A percentile compares a stretch with the other conserved stretches of the same genome.
phyloP scores from a whole-genome alignment of 2,888 invertebrate species.

The Lamproptera curius region DNA sequence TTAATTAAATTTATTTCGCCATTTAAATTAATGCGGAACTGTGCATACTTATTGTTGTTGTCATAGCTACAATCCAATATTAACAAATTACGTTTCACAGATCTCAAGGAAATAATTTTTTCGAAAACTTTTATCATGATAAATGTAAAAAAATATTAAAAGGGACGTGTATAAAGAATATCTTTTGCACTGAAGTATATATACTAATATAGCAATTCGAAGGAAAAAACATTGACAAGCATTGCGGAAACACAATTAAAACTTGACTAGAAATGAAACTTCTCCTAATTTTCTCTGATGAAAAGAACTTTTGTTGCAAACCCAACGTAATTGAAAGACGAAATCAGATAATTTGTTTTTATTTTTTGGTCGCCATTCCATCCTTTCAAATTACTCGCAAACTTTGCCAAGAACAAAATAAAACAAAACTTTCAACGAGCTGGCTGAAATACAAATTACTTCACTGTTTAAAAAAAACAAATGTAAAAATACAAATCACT shows the following conservation, averaged over 20 bases:
- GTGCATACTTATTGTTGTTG: too few relatives aligned
- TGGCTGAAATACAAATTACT: background rate
- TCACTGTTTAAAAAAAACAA: background rate
- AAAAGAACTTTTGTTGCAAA: background rate
- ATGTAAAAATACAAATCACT: background rate
- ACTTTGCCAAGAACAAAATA: background rate
- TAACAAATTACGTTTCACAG: background rate
- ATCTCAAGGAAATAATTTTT: background rate
- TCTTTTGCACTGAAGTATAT: too few relatives aligned
- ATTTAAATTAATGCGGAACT: too few relatives aligned
- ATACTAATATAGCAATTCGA: background rate
- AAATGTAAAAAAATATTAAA: background rate
- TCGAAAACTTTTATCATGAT: background rate
- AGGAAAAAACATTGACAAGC: background rate
- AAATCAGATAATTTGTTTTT: background rate
- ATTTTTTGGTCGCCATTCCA: background rate
- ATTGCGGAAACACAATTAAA: background rate
- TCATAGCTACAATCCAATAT: background rate
- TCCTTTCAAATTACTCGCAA: background rate
- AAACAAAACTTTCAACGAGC: background rate
- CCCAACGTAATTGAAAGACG: background rate
- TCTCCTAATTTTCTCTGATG: background rate
- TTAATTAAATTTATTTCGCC: too few relatives aligned
- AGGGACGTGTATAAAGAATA: background rate
- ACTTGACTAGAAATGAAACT: background rate